Conservation (phyloP, 2,888 invertebrate species). For the Meghimatium bilineatum region DNA sequence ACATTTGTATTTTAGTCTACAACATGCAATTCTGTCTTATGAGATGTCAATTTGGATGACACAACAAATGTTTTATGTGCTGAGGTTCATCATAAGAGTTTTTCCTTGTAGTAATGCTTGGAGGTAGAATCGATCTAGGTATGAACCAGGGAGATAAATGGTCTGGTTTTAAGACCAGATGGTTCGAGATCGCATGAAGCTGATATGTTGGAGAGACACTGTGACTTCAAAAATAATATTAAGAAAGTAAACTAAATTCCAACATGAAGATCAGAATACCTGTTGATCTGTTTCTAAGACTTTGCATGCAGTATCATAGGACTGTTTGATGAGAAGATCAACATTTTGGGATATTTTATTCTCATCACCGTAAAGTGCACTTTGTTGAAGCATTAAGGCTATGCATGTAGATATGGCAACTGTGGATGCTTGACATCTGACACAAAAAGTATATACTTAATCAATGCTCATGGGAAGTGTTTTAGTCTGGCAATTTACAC, state of each 20-base stretch:
- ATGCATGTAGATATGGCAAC: conserved; percentile 66
- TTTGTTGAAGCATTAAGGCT: conserved; percentile 62
- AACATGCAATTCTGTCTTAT: too few relatives aligned
- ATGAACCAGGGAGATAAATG: too few relatives aligned
- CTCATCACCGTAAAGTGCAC: conserved; percentile 28
- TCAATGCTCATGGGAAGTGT: background rate
- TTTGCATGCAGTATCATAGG: conserved; percentile 52
- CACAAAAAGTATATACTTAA: background rate
- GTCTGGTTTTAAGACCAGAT: too few relatives aligned
- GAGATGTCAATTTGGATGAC: too few relatives aligned
- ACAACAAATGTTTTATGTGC: too few relatives aligned
- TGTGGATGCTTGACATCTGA: conserved; percentile 65
- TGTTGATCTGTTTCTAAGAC: conserved; percentile 47
- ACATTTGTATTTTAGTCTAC: too few relatives aligned
- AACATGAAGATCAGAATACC: conserved; percentile 15
- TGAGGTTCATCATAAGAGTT: too few relatives aligned
- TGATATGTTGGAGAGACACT: too few relatives aligned
- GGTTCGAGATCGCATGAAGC: too few relatives aligned
- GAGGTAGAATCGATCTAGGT: too few relatives aligned
- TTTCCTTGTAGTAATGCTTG: too few relatives aligned
- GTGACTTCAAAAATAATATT: background rate
- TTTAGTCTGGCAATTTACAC: background rate
- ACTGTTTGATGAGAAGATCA: conserved; percentile 55
- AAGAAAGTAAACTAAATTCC: background rate
- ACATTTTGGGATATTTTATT: conserved; percentile 50